Evolutionary conservation across 2,113 vertebrate genomes (phyloP).

Genomic region (Columbina picui): DNA sequence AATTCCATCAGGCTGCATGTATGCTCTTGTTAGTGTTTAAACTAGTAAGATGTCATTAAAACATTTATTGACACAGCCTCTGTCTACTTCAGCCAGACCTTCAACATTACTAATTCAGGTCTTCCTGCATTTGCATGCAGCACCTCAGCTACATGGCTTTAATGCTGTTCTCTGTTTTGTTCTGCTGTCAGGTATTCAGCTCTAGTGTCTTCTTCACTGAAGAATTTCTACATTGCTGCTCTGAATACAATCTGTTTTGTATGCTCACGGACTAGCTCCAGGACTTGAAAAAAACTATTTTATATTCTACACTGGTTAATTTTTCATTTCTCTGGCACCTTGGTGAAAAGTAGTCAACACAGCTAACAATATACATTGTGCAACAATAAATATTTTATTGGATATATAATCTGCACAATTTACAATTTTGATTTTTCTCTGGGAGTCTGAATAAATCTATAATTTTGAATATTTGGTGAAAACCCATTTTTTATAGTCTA

Average conservation of each 20-base stretch:
- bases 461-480: conserved; percentile 53
- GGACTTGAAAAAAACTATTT: conserved; percentile 54
- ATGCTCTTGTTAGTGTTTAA: background rate
- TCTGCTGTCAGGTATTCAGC: conserved; percentile 69
- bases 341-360: conserved; percentile 67
- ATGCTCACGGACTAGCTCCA: conserved; percentile 52
- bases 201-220: conserved; percentile 57
- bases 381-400: conserved; percentile 76
- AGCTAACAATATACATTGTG: conserved; percentile 66
- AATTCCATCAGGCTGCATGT: conserved; percentile 5
- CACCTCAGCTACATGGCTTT: conserved; percentile 33
- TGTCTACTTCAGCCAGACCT: conserved; percentile 19
- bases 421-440: conserved; percentile 68
- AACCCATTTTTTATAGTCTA: conserved; percentile 67
- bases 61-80: background rate
- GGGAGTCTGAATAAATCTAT: conserved; percentile 53
- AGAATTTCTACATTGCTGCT: conserved; percentile 58
- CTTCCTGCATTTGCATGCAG: conserved; percentile 47
- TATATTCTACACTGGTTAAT: conserved; percentile 70
- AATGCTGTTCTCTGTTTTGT: conserved; percentile 63
- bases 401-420: conserved; percentile 67
- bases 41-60: conserved; percentile 41
- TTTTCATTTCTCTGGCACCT: conserved; percentile 75
- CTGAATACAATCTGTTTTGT: conserved; percentile 64
- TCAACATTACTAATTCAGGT: conserved; percentile 58